Conservation (phyloP, 2,888 invertebrate species). For the Chromoteleia sp. region DNA sequence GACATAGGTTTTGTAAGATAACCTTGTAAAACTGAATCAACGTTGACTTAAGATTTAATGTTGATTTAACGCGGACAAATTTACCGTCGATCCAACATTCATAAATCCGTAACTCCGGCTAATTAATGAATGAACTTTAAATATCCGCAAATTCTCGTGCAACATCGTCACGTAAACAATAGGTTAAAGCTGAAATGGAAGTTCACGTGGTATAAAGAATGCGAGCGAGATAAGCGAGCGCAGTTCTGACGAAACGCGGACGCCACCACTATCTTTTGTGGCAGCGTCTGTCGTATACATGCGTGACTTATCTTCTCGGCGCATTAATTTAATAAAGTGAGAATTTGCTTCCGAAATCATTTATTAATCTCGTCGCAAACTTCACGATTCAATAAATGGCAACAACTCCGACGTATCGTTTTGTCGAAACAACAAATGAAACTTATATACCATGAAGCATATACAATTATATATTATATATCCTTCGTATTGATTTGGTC, state of each 20-base stretch:
- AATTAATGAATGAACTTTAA: constrained; percentile 10
- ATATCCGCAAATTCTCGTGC: neutral
- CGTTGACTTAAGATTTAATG: too few species aligned
- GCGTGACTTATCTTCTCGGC: constrained; percentile 24
- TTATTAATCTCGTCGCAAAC: neutral
- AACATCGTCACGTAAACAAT: constrained; percentile 1
- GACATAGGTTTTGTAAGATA: too few species aligned
- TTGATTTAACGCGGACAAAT: too few species aligned
- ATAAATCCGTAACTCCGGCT: neutral
- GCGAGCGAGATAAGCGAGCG: constrained; percentile 54
- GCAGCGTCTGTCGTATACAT: neutral
- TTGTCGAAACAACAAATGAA: too few species aligned
- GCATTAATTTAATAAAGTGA: constrained; percentile 9
- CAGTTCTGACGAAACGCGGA: constrained; percentile 67
- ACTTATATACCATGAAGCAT: too few species aligned
- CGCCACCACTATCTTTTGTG: constrained; percentile 27
- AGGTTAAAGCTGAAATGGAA: constrained; percentile 16
- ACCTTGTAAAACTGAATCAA: too few species aligned
- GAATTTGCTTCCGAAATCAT: neutral
- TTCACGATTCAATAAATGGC: too few species aligned
- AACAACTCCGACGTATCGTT: too few species aligned
- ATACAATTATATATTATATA: too few species aligned
- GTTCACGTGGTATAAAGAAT: constrained; percentile 3
- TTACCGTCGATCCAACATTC: too few species aligned
- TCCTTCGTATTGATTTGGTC: too few species aligned